Conservation (phyloP, 2,797 vertebrate species). For the Peromyscus attwateri region DNA sequence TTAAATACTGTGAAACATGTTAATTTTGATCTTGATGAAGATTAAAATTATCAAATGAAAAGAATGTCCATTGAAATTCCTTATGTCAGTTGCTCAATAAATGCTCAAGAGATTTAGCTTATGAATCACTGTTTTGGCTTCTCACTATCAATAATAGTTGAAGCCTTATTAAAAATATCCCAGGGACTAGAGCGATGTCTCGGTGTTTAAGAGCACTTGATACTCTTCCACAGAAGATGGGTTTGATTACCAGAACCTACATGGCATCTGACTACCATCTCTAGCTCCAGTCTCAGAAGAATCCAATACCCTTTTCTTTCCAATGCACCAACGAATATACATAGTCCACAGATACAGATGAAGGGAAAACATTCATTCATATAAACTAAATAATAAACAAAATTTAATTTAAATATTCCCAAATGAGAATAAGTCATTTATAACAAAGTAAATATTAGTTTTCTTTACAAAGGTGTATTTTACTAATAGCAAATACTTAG, state of each 20-base stretch:
- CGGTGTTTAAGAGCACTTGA: neutral
- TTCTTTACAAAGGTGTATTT: neutral
- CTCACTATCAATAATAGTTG: neutral
- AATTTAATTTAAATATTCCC: neutral
- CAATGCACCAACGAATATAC: too few species aligned
- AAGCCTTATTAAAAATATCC: slow-evolving; percentile 22
- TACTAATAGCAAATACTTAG: neutral
- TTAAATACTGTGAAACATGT: neutral
- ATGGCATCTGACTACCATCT: neutral
- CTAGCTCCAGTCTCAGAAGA: neutral
- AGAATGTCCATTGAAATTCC: neutral
- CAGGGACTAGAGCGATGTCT: neutral
- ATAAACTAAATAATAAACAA: neutral
- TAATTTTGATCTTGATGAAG: neutral
- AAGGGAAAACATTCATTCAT: too few species aligned
- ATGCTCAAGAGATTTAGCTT: neutral
- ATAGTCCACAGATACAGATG: neutral
- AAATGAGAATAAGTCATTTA: neutral
- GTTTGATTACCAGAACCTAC: neutral
- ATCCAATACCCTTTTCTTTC: neutral
- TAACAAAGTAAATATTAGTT: neutral
- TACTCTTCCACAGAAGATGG: neutral
- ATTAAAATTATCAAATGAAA: neutral
- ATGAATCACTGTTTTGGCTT: neutral
- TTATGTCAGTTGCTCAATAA: neutral